A percentile compares a stretch with the other conserved stretches of the same genome.
These are phyloP conservation scores for Trachurus trachurus DNA, from an alignment of 2,797 vertebrate genomes.

Conservation along the genomic window DNA sequence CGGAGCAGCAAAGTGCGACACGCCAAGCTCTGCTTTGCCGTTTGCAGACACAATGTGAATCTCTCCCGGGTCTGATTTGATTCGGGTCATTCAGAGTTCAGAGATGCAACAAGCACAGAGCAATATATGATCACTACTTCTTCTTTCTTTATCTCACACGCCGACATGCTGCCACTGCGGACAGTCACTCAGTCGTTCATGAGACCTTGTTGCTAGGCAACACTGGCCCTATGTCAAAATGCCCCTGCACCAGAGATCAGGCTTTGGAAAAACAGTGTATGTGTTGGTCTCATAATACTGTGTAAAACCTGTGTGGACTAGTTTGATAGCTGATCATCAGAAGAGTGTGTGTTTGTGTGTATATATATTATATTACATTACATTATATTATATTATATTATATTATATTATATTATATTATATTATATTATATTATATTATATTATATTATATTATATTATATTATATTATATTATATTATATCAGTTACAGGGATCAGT, in stretches of 20 bases:
- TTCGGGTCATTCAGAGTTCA: not conserved
- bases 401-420: no score
- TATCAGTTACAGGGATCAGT: no score
- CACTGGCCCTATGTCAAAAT: conserved; percentile 49
- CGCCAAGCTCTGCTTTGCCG: no score
- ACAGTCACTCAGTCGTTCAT: conserved; percentile 28
- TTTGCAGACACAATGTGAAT: not conserved
- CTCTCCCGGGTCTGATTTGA: no score
- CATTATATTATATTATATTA: no score
- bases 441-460: no score
- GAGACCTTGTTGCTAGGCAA: conserved; percentile 71
- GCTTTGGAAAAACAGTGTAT: conserved; percentile 7
- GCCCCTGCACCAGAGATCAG: conserved; percentile 26
- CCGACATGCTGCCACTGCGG: not conserved
- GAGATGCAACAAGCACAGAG: conserved; percentile 4
- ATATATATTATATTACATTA: no score
- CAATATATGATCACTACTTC: conserved; percentile 9
- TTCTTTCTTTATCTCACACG: conserved; percentile 4
- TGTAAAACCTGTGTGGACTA: not conserved
- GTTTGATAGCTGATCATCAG: conserved; percentile 22
- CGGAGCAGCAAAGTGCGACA: not conserved
- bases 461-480: no score
- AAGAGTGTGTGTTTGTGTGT: conserved; percentile 4
- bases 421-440: no score
- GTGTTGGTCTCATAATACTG: conserved; percentile 1